A percentile compares a stretch with the other conserved stretches of the same genome.
These are phyloP conservation scores for Rhagium mordax DNA, from an alignment of 2,888 invertebrate genomes.

Conservation along the genomic window DNA sequence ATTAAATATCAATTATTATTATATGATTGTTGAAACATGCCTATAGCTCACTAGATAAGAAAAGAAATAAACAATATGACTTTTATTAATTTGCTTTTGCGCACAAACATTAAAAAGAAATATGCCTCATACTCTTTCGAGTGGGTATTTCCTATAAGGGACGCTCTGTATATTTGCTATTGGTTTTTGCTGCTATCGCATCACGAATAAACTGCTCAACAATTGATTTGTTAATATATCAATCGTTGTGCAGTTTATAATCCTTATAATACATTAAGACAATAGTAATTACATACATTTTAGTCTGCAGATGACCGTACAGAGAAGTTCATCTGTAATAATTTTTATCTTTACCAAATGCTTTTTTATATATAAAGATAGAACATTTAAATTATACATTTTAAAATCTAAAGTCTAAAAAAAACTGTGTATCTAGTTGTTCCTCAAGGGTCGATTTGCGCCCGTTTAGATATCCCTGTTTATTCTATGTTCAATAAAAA, in stretches of 20 bases:
- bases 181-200: neutral
- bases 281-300: neutral
- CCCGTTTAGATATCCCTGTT: slow-evolving; percentile 8
- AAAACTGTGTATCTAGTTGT: slow-evolving; percentile 13
- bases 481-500: neutral
- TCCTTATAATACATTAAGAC: no score
- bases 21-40: no score
- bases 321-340: neutral
- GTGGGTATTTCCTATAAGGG: neutral
- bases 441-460: slow-evolving; percentile 13
- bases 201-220: neutral
- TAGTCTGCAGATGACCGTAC: neutral
- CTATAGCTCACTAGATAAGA: no score
- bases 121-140: no score
- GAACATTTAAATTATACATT: neutral
- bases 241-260: no score
- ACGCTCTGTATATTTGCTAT: neutral
- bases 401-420: neutral
- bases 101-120: no score
- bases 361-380: neutral
- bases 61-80: no score
- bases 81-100: no score
- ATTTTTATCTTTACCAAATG: neutral
- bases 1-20: no score
- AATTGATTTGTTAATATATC: neutral